These are phyloP conservation scores for Aphelenchoides bicaudatus DNA, from an alignment of 2,888 invertebrate species.

Conservation along the genomic window DNA sequence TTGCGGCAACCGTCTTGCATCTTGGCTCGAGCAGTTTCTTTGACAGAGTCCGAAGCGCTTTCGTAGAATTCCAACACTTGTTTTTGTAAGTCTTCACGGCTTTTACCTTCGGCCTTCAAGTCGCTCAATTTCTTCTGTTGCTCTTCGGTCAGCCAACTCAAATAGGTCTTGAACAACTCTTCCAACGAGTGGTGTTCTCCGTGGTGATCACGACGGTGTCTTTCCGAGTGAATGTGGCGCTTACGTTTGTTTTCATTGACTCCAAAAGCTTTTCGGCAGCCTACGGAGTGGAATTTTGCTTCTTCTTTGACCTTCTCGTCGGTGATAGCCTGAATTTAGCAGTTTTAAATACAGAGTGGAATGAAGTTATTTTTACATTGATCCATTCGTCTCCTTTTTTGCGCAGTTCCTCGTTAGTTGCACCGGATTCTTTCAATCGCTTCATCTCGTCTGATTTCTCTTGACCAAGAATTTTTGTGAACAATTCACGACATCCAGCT, in stretches of 20 bases:
- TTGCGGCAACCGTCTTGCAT: constrained; percentile 40
- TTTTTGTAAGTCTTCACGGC: constrained; percentile 29
- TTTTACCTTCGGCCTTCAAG: constrained; percentile 28
- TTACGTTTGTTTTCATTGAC: neutral
- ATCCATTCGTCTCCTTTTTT: constrained; percentile 35
- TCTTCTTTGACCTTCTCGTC: constrained; percentile 26
- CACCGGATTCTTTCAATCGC: constrained; percentile 32
- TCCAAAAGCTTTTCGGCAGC: constrained; percentile 33
- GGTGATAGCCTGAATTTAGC: too few relatives aligned
- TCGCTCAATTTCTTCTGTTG: constrained; percentile 32
- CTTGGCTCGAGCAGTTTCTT: constrained; percentile 38
- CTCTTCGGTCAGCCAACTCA: constrained; percentile 39
- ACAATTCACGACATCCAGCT: constrained; percentile 26
- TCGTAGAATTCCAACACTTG: constrained; percentile 33
- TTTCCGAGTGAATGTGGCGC: neutral
- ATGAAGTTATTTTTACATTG: too few relatives aligned
- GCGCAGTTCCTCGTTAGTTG: constrained; percentile 25
- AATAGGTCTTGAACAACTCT: constrained; percentile 41
- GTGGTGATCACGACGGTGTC: constrained; percentile 26
- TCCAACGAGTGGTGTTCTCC: constrained; percentile 29
- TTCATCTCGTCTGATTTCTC: constrained; percentile 31
- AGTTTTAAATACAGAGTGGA: too few relatives aligned
- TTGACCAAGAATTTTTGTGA: constrained; percentile 29
- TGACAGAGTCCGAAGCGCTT: constrained; percentile 36
- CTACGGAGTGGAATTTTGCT: constrained; percentile 32